These are phyloP conservation scores for Erebia palarica DNA, from an alignment of 2,888 invertebrate species.

Conservation along the genomic window DNA sequence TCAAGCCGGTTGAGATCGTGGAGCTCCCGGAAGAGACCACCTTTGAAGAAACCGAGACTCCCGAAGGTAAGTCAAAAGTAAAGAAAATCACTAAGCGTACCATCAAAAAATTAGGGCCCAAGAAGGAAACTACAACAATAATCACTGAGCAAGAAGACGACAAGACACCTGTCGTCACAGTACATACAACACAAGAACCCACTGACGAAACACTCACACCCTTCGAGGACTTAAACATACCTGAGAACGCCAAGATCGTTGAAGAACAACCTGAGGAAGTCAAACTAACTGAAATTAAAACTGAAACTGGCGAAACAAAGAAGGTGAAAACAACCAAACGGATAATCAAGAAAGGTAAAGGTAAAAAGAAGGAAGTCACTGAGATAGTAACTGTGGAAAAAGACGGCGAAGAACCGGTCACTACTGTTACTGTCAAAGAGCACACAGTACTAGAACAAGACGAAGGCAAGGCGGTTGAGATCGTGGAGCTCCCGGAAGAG, in stretches of 20 bases:
- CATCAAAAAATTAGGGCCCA: constrained; percentile 53
- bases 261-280: not conserved
- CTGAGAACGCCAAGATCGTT: not conserved
- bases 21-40: constrained; percentile 12
- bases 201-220: constrained; percentile 5
- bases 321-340: constrained; percentile 55
- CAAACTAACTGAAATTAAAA: not conserved
- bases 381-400: constrained; percentile 44
- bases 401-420: not conserved
- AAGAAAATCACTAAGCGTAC: constrained; percentile 37
- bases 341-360: constrained; percentile 48
- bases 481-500: constrained; percentile 42
- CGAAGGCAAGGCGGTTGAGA: constrained; percentile 37
- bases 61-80: constrained; percentile 49
- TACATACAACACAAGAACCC: constrained; percentile 20
- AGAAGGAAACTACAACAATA: constrained; percentile 39
- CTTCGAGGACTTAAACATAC: not conserved
- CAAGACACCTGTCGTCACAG: constrained; percentile 6
- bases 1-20: constrained; percentile 25
- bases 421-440: constrained; percentile 31
- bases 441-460: constrained; percentile 39
- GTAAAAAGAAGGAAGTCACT: constrained; percentile 39
- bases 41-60: constrained; percentile 48
- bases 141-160: constrained; percentile 49
- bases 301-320: not conserved